Evolutionary conservation across 2,113 vertebrate genomes (phyloP), one percentile per base, ranked within the genome.

Genomic region (Leucopsar rothschildi): DNA sequence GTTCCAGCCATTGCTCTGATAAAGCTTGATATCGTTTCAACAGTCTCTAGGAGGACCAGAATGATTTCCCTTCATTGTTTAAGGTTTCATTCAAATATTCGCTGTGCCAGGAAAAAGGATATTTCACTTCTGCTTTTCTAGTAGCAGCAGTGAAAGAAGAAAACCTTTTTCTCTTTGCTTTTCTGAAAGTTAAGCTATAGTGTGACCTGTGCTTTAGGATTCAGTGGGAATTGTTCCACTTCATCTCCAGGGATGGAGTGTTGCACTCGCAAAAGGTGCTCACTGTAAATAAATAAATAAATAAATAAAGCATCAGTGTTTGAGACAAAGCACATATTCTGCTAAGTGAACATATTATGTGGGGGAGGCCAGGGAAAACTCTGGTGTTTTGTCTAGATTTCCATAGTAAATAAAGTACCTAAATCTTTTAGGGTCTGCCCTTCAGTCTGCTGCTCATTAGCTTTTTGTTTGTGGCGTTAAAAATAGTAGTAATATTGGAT

Each of bases 21-120:
- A 95, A 96, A 96, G 72, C 80, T 49, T 91, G 87, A 44, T 93
- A 80, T 65, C 9, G 0, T 97, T 97, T 96, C 80, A 60, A 53
- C 93, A 84, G 94, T 94, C 92, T 94, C 53, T 92, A 97, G 83
- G 95, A 98, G 87, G 64, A 93, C 86, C 64, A 80, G 57, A 92
- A 89, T 95, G 72, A 97, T 97, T 97, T 98, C 97, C 96, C 83
- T 90, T 93, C 45, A 97, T 98, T 98, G 97, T 98, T 97, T 92
- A 65, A 71, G 61, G 91, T 86, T 95, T 93, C 81, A 85, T 96
- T 94, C 91, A 91, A 82, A 69, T 87, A 75, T 80, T 93, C 37
- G 1, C 59, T 82, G 55, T 95, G 90, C 71, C 86, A 97, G 88
- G 90, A 96, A 94, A 94, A 93, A 96, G 91, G 71, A 88, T 95